Conservation (phyloP, 2,888 invertebrate species). For the Cotesia congregata region DNA sequence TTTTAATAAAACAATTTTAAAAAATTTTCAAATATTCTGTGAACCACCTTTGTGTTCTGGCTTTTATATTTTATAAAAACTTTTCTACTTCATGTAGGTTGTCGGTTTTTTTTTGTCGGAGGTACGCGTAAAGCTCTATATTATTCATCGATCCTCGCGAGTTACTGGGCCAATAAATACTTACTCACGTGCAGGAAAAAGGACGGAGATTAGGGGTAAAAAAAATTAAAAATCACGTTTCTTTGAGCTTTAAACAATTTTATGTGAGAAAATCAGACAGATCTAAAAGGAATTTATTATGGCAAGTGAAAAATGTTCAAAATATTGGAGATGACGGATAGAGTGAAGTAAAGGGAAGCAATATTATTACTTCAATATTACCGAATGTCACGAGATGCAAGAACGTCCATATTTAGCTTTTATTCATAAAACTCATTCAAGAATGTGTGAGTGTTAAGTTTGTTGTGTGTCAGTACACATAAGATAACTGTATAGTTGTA, state of each 20-base stretch:
- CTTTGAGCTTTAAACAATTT: background rate
- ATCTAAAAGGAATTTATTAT: background rate
- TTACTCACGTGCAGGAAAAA: conserved; percentile 29
- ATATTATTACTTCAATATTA: conserved; percentile 69
- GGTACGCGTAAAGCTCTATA: conserved; percentile 44
- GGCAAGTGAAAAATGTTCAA: conserved; percentile 11
- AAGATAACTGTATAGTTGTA: conserved; percentile 37
- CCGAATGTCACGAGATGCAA: conserved; percentile 59
- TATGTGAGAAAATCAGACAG: background rate
- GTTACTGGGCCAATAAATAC: conserved; percentile 36
- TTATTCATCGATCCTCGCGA: conserved; percentile 47
- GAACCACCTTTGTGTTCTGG: conserved; percentile 6
- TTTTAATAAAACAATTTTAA: conserved; percentile 26
- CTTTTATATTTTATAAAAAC: conserved; percentile 25
- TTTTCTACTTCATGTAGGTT: conserved; percentile 13
- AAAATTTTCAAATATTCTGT: conserved; percentile 26
- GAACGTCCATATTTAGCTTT: conserved; percentile 41
- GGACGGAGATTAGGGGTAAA: conserved; percentile 36
- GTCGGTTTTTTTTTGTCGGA: conserved; percentile 6
- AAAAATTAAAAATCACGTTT: background rate
- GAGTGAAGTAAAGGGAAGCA: conserved; percentile 49
- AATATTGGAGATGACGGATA: conserved; percentile 24
- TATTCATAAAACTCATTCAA: conserved; percentile 19
- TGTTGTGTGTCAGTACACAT: conserved; percentile 43
- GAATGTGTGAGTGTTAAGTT: conserved; percentile 19